Base-by-base conservation (phyloP, 1,140 invertebrate genomes). In the Neodiprion pinetum region DNA sequence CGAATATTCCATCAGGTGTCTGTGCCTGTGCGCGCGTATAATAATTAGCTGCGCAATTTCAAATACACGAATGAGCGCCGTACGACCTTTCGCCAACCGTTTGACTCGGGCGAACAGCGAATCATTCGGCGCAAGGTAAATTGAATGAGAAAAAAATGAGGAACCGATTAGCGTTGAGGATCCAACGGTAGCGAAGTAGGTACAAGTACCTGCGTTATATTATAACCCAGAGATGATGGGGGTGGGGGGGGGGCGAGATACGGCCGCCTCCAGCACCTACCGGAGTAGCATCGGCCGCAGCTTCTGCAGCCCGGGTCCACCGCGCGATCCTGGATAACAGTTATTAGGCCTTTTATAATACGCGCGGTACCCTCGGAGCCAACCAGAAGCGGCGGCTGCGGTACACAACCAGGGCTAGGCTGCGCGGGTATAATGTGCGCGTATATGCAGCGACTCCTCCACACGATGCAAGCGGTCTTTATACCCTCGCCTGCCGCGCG, bases 261-360 rank as follows among this genome's bases (percentile, higher is more conserved):
- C 9, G 0, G 53, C 11, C 53, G 53, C 53, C 53, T 61, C 53
- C 53, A 40, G 28, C 28, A 17, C 53, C 53, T 61, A 61, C 53
- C 53, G n/a, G 11, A 61, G 53, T 61, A 61, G 53, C 53, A 14
- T 17, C 28, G 28, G 28, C n/a, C 9, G 11, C 53, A 61, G 53
- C 53, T 61, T 61, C 53, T 61, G 53, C 9, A 14, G 3, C n/a
- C 9, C 28, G 28, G 53, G 53, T 61, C 53, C 53, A 61, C 53
- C 53, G 53, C 53, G 11, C 11, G 11, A 40, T 40, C 28, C 28
- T 61, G 53, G 53, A 61, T 61, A 61, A 61, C 53, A 61, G 53
- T 61, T 61, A 61, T 61, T 61, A 61, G n/a, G 53, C 53, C 53
- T 61, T 61, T 61, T 61, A 61, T 61, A 61, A 61, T 61, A 61